Evolutionary conservation across 2,113 vertebrate genomes (phyloP), one percentile per base, ranked within the genome.

Genomic region (Tragelaphus strepsiceros): DNA sequence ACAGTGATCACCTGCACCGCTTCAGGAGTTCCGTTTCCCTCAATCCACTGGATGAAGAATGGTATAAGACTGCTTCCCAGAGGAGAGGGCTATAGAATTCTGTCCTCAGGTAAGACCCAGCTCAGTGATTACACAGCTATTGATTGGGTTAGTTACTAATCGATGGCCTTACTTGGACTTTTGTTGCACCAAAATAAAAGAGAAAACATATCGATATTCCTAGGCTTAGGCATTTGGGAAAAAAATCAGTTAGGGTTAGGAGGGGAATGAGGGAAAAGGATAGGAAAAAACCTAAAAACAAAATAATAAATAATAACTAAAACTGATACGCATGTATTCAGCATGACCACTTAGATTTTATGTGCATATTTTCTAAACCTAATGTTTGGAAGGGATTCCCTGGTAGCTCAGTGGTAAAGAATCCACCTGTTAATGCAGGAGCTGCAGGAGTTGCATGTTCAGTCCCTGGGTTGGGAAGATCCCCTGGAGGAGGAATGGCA

Each of bases 1-100:
- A 98, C 99, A 14, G 91, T 99, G 43, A 99, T 99, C 35, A 98
- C 99, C 78, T 99, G 99, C 98, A 99, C 99, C 0, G 99, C 99
- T 0, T 99, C 99, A 0, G 99, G 99, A 0, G 99, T 99, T 90
- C 99, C 99, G 0, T 4, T 96, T 54, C 99, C 99, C n/a, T 97
- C 98, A 0, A 95, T 99, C 91, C 98, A 99, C 62, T 99, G 99
- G 99, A 99, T 97, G 94, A 99, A 99, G 99, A 99, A 99, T 56
- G 99, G 99, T 43, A 85, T 99, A 39, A 99, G 96, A 24, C 98
- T 99, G 71, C 98, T 98, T 86, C 98, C 98, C 95, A 98, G 98
- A 77, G 99, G 99, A 97, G 98, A 99, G 16, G 99, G 99, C 74
- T 99, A 99, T 98, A 99, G 97, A 88, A 99, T 99, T 98, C 98